A percentile compares a stretch with the other conserved stretches of the same genome.
phyloP scores from a whole-genome alignment of 2,797 vertebrate genomes.

The Decapterus maruadsi region DNA sequence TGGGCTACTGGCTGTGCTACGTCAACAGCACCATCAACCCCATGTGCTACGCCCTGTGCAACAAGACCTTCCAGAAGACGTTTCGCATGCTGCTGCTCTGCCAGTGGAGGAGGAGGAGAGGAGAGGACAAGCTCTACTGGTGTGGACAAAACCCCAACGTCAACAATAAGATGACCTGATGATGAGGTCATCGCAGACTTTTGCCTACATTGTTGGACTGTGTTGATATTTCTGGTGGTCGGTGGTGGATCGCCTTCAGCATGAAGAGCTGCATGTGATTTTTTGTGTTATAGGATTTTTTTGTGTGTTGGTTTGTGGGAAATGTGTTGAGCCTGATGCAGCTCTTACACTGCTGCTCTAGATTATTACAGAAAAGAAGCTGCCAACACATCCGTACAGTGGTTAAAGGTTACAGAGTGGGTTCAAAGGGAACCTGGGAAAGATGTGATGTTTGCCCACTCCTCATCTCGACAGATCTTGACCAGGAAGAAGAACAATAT shows the following conservation, averaged over 20 bases:
- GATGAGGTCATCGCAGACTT: constrained; percentile 27
- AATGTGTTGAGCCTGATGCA: constrained; percentile 34
- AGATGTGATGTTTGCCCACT: neutral
- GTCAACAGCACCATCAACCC: constrained; percentile 99
- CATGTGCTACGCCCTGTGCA: constrained; percentile 98
- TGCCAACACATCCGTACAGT: constrained; percentile 17
- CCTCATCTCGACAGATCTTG: too few species aligned
- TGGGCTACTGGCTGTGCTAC: constrained; percentile 99
- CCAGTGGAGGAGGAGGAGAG: constrained; percentile 92
- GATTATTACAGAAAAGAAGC: constrained; percentile 15
- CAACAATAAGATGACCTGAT: constrained; percentile 77
- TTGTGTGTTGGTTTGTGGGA: constrained; percentile 33
- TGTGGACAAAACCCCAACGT: constrained; percentile 86
- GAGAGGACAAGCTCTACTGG: constrained; percentile 93
- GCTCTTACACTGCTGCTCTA: constrained; percentile 14
- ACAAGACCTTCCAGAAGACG: constrained; percentile 99
- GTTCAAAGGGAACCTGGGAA: neutral
- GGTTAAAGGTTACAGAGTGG: constrained; percentile 8
- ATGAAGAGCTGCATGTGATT: constrained; percentile 56
- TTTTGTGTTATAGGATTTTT: constrained; percentile 37
- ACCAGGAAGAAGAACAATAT: neutral
- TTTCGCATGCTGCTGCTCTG: constrained; percentile 97
- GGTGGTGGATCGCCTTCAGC: constrained; percentile 37
- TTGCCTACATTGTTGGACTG: constrained; percentile 9
- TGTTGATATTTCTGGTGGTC: constrained; percentile 24